A percentile compares a stretch with the other conserved stretches of the same genome.
These are phyloP conservation scores for Deladenus siricidicola DNA, from an alignment of 2,888 invertebrate genomes.

Conservation along the genomic window DNA sequence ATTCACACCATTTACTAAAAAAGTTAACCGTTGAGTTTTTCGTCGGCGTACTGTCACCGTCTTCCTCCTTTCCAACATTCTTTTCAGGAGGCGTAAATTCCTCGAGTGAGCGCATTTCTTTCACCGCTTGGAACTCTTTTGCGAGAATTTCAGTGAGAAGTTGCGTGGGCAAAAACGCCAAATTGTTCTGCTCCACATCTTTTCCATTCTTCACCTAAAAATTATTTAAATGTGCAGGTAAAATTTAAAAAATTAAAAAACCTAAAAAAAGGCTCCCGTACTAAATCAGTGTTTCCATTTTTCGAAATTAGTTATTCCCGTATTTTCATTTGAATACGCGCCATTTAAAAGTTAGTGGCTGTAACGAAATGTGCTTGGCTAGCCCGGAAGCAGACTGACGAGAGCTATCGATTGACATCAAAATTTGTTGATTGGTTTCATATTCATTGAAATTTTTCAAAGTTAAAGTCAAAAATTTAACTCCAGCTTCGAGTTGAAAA, in stretches of 20 bases:
- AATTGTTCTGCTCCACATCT: conserved; percentile 20
- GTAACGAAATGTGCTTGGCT: no score
- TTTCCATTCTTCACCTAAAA: conserved; percentile 23
- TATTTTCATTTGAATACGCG: not conserved
- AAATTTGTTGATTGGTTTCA: no score
- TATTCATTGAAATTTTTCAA: no score
- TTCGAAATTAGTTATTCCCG: not conserved
- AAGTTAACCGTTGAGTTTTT: no score
- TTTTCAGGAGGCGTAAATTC: not conserved
- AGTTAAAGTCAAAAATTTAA: no score
- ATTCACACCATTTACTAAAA: no score
- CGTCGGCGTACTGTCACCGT: no score
- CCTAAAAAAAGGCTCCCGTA: not conserved
- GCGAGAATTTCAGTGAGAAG: conserved; percentile 34
- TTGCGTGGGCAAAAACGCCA: conserved; percentile 39
- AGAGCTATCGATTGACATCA: no score
- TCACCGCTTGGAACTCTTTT: conserved; percentile 28
- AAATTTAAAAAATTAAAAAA: not conserved
- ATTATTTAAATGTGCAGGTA: not conserved
- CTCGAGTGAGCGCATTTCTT: conserved; percentile 18
- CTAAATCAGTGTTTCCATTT: not conserved
- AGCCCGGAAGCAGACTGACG: no score
- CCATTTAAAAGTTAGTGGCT: no score
- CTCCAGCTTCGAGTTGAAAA: conserved; percentile 3
- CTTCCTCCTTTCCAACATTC: no score